Percentiles rank a stretch among this genome's conserved stretches.
phyloP scores from a whole-genome alignment of 2,113 vertebrate species.

The Osmerus mordax region DNA sequence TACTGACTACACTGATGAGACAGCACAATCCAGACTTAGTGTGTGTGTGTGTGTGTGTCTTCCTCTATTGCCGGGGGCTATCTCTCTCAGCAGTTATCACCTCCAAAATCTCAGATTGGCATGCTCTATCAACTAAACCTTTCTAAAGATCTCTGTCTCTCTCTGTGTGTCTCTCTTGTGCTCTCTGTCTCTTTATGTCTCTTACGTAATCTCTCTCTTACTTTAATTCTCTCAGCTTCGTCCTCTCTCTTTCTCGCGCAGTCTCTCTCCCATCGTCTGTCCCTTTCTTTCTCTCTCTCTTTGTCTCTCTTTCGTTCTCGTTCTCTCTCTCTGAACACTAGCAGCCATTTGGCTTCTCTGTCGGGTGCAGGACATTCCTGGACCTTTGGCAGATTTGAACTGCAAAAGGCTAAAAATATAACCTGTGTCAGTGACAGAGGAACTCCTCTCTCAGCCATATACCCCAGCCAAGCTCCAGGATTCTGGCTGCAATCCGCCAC shows the following conservation, averaged over 20 bases:
- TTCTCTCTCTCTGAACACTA: background rate
- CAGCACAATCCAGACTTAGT: conserved; percentile 17
- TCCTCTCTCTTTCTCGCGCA: conserved; percentile 3
- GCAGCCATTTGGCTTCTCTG: conserved; percentile 14
- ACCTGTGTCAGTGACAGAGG: conserved; percentile 34
- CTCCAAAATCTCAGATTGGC: background rate
- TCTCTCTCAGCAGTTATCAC: background rate
- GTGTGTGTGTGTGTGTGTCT: too few species aligned
- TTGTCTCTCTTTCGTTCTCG: conserved; percentile 1
- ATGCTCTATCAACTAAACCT: too few species aligned
- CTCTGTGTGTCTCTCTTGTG: too few species aligned
- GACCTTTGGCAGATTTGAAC: too few species aligned
- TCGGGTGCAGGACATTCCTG: conserved; percentile 28
- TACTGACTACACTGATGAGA: conserved; percentile 33
- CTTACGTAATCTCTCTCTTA: conserved; percentile 26
- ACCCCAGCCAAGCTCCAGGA: conserved; percentile 35
- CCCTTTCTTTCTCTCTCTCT: background rate
- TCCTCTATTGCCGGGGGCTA: too few species aligned
- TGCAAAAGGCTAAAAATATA: conserved; percentile 38
- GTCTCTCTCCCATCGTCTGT: background rate
- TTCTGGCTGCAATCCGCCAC: conserved; percentile 43
- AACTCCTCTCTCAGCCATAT: conserved; percentile 47
- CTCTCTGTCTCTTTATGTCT: conserved; percentile 27
- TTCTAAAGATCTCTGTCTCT: too few species aligned
- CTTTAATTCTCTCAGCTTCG: background rate